These are phyloP conservation scores for Euthynnus affinis DNA, from an alignment of 2,797 vertebrate genomes.

Conservation along the genomic window DNA sequence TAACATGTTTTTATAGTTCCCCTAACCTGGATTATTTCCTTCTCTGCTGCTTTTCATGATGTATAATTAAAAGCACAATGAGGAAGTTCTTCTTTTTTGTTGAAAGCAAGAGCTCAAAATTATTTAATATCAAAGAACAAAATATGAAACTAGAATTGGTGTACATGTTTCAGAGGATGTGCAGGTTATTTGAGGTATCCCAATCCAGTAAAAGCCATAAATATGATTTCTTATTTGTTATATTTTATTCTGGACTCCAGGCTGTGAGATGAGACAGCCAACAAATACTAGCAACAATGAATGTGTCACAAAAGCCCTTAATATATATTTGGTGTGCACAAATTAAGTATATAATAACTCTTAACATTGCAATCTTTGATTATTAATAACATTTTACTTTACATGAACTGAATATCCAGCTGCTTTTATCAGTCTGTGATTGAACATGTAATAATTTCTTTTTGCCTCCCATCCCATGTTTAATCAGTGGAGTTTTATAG, in stretches of 20 bases:
- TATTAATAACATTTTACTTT: background rate
- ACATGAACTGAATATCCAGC: background rate
- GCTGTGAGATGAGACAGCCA: background rate
- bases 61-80: background rate
- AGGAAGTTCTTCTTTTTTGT: background rate
- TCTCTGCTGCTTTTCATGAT: slow-evolving; percentile 5
- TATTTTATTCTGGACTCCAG: no score
- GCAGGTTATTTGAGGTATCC: background rate
- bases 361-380: background rate
- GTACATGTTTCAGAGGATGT: no score
- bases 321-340: no score
- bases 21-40: background rate
- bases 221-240: background rate
- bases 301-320: no score
- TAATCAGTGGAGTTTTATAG: slow-evolving; percentile 23
- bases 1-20: background rate
- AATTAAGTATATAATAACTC: background rate
- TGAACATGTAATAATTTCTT: no score
- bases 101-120: background rate
- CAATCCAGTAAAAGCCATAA: background rate
- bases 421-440: background rate
- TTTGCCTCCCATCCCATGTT: background rate
- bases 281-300: background rate
- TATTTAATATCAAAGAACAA: background rate
- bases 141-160: background rate